These are phyloP conservation scores for Cydia splendana DNA, from an alignment of 1,140 invertebrate genomes.

Conservation along the genomic window DNA sequence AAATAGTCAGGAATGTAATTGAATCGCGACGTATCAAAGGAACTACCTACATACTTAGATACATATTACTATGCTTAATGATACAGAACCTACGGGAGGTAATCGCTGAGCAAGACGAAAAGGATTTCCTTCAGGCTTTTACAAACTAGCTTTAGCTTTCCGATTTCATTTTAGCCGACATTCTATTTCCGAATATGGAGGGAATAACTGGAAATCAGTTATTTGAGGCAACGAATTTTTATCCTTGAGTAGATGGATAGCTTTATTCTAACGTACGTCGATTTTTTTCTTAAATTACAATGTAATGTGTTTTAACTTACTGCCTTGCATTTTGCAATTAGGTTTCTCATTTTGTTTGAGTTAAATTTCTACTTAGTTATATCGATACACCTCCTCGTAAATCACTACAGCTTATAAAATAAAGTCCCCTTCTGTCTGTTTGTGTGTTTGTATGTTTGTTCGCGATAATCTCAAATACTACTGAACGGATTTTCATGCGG, in stretches of 20 bases:
- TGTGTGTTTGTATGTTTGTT: no score
- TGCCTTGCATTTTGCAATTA: background rate
- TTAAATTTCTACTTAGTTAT: no score
- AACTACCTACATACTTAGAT: background rate
- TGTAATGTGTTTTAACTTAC: background rate
- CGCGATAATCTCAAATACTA: no score
- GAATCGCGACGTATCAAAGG: no score
- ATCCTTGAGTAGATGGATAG: background rate
- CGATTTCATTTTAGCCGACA: conserved; percentile 4
- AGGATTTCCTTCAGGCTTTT: conserved; percentile 6
- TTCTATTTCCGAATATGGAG: background rate
- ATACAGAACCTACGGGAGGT: background rate
- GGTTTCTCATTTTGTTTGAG: background rate
- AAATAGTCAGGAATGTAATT: no score
- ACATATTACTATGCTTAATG: background rate
- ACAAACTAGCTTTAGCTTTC: conserved; percentile 20
- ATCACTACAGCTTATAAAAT: no score
- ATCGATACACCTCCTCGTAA: no score
- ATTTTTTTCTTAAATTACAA: background rate
- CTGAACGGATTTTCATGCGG: no score
- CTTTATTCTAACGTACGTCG: background rate
- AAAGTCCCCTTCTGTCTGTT: no score
- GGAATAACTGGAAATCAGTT: background rate
- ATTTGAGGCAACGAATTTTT: background rate
- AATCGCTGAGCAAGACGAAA: background rate